Evolutionary conservation across 2,113 vertebrate genomes (phyloP).

Genomic region (Pteruthius melanotis): DNA sequence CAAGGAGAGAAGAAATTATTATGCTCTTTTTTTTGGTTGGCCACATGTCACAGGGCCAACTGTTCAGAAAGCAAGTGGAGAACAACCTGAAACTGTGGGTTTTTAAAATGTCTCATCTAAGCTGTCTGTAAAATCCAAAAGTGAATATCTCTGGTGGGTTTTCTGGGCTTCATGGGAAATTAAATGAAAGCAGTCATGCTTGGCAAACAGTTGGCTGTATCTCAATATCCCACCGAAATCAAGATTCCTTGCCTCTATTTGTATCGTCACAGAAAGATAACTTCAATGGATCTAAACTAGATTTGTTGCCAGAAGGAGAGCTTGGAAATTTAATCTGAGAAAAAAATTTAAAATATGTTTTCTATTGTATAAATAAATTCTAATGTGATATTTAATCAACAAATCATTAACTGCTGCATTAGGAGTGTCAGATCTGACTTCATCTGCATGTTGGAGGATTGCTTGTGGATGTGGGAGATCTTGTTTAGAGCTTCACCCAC

Average conservation of each 20-base stretch:
- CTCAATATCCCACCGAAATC: not conserved
- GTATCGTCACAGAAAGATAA: not conserved
- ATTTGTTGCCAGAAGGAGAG: not conserved
- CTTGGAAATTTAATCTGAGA: not conserved
- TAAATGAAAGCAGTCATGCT: not conserved
- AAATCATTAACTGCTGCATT: constrained; percentile 37
- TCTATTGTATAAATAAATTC: constrained; percentile 28
- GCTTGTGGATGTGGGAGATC: not conserved
- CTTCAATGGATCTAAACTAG: not conserved
- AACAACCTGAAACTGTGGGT: not conserved
- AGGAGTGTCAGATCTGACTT: constrained; percentile 11
- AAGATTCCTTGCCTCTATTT: not conserved
- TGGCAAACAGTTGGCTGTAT: not conserved
- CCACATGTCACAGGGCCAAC: not conserved
- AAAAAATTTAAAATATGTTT: not conserved
- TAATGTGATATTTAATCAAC: not conserved
- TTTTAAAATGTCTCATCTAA: not conserved
- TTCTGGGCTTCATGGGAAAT: not conserved
- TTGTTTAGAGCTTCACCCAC: not conserved
- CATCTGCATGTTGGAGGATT: not conserved
- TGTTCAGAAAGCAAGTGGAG: not conserved
- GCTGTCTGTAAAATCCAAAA: not conserved
- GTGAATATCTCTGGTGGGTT: not conserved
- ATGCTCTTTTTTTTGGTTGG: not conserved
- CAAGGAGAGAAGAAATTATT: not conserved